Evolutionary conservation across 2,888 invertebrate species (phyloP).

Genomic region (Metallyticus violacea): DNA sequence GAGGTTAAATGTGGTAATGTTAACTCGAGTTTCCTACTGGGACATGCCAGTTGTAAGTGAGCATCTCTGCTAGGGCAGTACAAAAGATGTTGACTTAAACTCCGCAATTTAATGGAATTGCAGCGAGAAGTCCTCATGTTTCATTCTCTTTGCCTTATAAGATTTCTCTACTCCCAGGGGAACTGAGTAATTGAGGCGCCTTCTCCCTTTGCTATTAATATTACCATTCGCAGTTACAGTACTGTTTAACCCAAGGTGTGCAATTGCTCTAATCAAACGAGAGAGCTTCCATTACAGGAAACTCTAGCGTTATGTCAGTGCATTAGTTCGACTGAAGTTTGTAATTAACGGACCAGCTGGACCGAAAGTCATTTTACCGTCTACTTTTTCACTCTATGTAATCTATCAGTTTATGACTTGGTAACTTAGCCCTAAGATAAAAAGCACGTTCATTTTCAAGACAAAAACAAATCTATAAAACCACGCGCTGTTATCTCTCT

Average conservation of each 20-base stretch:
- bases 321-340: too few species aligned
- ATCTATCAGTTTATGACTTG: too few species aligned
- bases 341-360: too few species aligned
- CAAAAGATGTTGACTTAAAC: background rate
- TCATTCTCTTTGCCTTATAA: background rate
- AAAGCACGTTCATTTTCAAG: too few species aligned
- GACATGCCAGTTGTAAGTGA: background rate
- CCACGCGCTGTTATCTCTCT: too few species aligned
- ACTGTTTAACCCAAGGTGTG: background rate
- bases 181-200: background rate
- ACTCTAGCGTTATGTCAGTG: background rate
- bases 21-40: too few species aligned
- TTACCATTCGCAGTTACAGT: background rate
- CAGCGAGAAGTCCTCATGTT: background rate
- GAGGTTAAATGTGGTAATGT: too few species aligned
- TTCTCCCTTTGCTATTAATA: background rate
- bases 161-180: background rate
- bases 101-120: background rate
- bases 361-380: too few species aligned
- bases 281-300: background rate
- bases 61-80: background rate
- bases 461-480: too few species aligned
- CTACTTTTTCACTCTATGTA: too few species aligned
- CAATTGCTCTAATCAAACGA: too few species aligned
- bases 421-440: too few species aligned